Percentiles rank a stretch among this genome's conserved stretches.
Conservation (phyloP, 2,888 invertebrate species). For the Caenorhabditis sp. region DNA sequence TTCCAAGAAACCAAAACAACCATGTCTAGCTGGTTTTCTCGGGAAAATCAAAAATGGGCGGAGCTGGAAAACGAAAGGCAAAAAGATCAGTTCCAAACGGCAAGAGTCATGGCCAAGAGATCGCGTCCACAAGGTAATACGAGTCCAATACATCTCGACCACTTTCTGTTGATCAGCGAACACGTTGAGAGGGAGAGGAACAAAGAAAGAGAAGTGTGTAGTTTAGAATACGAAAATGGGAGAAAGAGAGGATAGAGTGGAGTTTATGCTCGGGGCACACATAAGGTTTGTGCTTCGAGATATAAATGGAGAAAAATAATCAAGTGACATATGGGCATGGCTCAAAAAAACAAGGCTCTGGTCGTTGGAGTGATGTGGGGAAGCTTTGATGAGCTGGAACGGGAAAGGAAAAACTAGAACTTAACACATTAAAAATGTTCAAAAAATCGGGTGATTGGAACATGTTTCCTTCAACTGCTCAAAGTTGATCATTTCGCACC, state of each 20-base stretch:
- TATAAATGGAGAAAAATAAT: not conserved
- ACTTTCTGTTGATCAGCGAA: conserved; percentile 39
- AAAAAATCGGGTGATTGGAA: no score
- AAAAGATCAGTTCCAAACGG: conserved; percentile 54
- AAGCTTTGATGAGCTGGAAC: no score
- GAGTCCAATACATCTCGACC: conserved; percentile 55
- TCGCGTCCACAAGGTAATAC: conserved; percentile 28
- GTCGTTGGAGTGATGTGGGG: no score
- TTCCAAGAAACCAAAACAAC: not conserved
- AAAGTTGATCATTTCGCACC: no score
- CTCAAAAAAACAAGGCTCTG: no score
- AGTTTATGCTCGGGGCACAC: conserved; percentile 7
- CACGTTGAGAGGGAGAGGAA: conserved; percentile 11
- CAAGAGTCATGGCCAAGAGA: conserved; percentile 37
- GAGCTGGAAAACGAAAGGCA: conserved; percentile 8
- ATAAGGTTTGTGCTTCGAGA: not conserved
- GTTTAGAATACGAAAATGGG: conserved; percentile 11
- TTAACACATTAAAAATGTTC: no score
- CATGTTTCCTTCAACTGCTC: no score
- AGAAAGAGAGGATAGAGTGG: not conserved
- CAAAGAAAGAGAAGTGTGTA: conserved; percentile 17
- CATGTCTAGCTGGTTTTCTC: conserved; percentile 9
- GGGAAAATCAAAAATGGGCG: conserved; percentile 5
- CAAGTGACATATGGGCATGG: not conserved
- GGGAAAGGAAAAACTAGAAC: no score